Percentiles rank a stretch among this genome's conserved stretches.
Evolutionary conservation across 2,888 invertebrate species (phyloP).

Genomic region (Leptopilina drosophilae): DNA sequence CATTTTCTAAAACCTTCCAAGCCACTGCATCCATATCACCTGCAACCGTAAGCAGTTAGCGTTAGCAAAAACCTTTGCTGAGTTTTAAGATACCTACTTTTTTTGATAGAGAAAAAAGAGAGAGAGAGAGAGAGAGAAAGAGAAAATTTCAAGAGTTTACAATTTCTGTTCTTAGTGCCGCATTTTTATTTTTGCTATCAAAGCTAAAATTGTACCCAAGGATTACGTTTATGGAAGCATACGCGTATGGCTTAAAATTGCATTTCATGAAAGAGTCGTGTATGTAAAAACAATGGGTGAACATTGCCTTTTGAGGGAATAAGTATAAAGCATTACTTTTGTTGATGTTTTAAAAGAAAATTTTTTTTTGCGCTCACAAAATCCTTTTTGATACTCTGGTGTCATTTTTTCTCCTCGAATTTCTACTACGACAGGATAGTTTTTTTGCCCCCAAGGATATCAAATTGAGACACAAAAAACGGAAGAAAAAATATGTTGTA

Average conservation of each 20-base stretch:
- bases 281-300: background rate
- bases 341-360: background rate
- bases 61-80: background rate
- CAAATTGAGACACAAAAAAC: too few relatives aligned
- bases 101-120: too few relatives aligned
- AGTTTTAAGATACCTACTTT: background rate
- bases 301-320: background rate
- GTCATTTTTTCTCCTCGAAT: too few relatives aligned
- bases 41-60: constrained; percentile 24
- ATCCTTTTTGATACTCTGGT: too few relatives aligned
- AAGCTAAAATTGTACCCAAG: background rate
- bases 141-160: background rate
- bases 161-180: background rate
- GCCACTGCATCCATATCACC: constrained; percentile 22
- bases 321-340: background rate
- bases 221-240: background rate
- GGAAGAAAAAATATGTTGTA: too few relatives aligned
- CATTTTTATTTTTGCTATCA: constrained; percentile 4
- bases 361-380: too few relatives aligned
- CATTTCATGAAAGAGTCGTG: background rate
- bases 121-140: too few relatives aligned
- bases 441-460: too few relatives aligned
- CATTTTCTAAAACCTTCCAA: constrained; percentile 35
- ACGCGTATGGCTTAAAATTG: constrained; percentile 3
- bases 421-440: too few relatives aligned